Evolutionary conservation across 1,140 invertebrate species (phyloP).

Genomic region (Drosophila jambulina): DNA sequence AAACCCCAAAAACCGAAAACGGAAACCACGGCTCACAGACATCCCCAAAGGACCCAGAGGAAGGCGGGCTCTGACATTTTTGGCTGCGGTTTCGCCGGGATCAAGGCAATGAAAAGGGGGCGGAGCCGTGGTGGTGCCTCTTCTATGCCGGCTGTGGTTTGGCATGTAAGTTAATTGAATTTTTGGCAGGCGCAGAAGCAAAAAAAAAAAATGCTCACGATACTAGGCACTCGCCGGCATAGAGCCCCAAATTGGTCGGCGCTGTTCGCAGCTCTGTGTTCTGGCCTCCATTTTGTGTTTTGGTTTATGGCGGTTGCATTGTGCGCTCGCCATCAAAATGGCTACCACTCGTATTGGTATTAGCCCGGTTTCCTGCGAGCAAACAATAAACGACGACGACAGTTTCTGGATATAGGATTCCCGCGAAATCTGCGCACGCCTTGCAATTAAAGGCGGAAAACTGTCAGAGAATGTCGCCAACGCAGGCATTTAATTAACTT

Average conservation of each 20-base stretch:
- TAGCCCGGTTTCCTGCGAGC: not conserved
- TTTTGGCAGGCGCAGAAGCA: constrained; percentile 49
- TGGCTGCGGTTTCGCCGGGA: constrained; percentile 35
- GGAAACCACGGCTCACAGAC: constrained; percentile 41
- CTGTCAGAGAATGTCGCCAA: constrained; percentile 64
- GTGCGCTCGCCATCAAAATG: constrained; percentile 25
- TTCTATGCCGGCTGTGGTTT: constrained; percentile 57
- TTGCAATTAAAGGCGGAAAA: constrained; percentile 67
- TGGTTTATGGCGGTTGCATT: constrained; percentile 51
- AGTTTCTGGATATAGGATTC: not conserved
- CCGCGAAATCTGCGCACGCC: constrained; percentile 11
- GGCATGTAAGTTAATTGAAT: constrained; percentile 74
- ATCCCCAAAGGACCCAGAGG: constrained; percentile 1
- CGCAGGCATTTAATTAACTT: constrained; percentile 71
- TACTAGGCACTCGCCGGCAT: constrained; percentile 2
- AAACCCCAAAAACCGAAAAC: constrained; percentile 16
- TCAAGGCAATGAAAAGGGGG: constrained; percentile 6
- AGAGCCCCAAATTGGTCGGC: constrained; percentile 31
- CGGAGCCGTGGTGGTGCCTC: not conserved
- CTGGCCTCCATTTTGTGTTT: constrained; percentile 42
- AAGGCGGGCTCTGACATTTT: constrained; percentile 17
- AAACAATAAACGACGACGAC: not conserved
- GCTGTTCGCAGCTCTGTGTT: not conserved
- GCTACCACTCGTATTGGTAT: constrained; percentile 20
- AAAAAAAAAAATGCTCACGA: constrained; percentile 16